Base-by-base conservation (phyloP, 2,888 invertebrate genomes). In the Ferdinandea cuprea region DNA sequence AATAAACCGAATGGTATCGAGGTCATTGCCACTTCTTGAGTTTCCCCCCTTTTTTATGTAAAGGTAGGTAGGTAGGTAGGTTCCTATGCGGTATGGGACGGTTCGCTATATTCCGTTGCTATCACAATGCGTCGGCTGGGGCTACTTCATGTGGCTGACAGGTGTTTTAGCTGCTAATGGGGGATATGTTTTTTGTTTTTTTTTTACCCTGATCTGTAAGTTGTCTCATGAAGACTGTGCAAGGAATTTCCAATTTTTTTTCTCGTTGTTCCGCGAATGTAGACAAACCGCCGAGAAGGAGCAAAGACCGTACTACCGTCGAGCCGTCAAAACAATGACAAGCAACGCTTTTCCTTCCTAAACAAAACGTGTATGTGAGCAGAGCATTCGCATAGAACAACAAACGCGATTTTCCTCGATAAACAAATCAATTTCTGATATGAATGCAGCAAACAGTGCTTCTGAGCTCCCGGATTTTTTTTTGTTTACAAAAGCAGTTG, bases 11-110 rank as follows among this genome's bases (percentile, higher is more conserved):
- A 66, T 54, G 66, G 68, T 63, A 68, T 61, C 52, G 77, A 77
- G 83, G 72, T 83, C 77, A 83, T 72, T 83, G 83, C 66, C 83
- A 61, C 48, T 50, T 77, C 66, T 50, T 54, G 30, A 17, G 44
- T 56, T 17, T 9, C 9, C 15, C 42, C 13, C 63, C 66, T 17
- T 76, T n/a, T 19, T 11, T 50, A n/a, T n/a, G n/a, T n/a, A n/a
- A n/a, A n/a, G n/a, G n/a, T n/a, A n/a, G n/a, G n/a, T n/a, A n/a
- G n/a, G n/a, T n/a, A n/a, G n/a, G n/a, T n/a, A n/a, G n/a, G n/a
- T 58, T 42, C 19, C 30, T 30, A n/a, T 25, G 44, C 13, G 8
- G 19, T 11, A 19, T 61, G 44, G 46, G 25, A 25, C 25, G 25
- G 2, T 25, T n/a, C n/a, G n/a, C n/a, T 2, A 25, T 61, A 25